These are phyloP conservation scores for Pyrgus malvae DNA, from an alignment of 2,888 invertebrate genomes.

Conservation along the genomic window DNA sequence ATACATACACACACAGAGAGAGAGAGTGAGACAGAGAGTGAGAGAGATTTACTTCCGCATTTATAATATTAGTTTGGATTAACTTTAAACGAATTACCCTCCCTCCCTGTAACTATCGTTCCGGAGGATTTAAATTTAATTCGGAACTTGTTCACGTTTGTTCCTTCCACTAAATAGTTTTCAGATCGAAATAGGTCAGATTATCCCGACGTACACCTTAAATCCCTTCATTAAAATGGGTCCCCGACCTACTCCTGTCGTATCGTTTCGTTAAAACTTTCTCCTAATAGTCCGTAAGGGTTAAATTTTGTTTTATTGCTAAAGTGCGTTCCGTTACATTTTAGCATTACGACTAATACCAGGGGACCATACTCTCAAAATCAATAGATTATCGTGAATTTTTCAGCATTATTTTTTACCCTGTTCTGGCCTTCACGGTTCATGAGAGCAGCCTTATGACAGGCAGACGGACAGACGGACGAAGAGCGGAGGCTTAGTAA, in stretches of 20 bases:
- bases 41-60: no score
- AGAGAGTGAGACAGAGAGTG: no score
- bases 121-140: conserved; percentile 44
- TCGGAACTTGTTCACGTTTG: conserved; percentile 47
- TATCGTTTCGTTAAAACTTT: conserved; percentile 39
- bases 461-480: no score
- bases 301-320: conserved; percentile 20
- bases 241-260: conserved; percentile 38
- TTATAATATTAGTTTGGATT: no score
- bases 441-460: no score
- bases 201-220: conserved; percentile 46
- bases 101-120: neutral
- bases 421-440: no score
- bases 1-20: no score
- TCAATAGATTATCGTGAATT: no score
- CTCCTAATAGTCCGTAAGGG: conserved; percentile 2
- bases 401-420: no score
- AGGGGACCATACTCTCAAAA: no score
- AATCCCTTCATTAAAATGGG: conserved; percentile 60
- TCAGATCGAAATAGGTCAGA: conserved; percentile 43
- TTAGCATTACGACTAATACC: neutral
- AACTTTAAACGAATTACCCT: conserved; percentile 3
- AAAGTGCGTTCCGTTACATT: conserved; percentile 14
- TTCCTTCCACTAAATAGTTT: conserved; percentile 43
- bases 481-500: no score